These are phyloP conservation scores for Sapajus apella DNA, from an alignment of 2,113 vertebrate genomes.

Conservation along the genomic window DNA sequence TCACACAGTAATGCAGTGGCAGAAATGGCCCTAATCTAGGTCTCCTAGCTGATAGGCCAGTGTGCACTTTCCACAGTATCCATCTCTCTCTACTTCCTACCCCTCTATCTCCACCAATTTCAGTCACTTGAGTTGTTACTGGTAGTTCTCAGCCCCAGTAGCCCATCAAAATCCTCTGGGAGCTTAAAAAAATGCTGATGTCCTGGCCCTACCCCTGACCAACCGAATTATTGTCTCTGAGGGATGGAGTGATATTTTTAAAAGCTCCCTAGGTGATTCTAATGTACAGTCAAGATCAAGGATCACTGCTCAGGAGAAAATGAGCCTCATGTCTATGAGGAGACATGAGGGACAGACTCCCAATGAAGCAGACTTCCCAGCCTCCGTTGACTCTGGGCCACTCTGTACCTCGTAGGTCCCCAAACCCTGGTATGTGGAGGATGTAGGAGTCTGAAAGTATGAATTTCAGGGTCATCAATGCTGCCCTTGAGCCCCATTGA, in stretches of 20 bases:
- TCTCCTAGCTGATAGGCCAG: not conserved
- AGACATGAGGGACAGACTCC: not conserved
- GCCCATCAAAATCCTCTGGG: not conserved
- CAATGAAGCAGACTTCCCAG: not conserved
- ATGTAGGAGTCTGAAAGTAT: not conserved
- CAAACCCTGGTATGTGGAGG: not conserved
- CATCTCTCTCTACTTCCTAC: not conserved
- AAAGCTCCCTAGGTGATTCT: slow-evolving; percentile 51
- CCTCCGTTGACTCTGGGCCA: not conserved
- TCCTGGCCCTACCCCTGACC: not conserved
- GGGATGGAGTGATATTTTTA: not conserved
- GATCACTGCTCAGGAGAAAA: slow-evolving; percentile 33
- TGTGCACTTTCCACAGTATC: not conserved
- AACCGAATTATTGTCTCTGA: slow-evolving; percentile 30
- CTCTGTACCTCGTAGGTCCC: not conserved
- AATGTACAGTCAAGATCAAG: slow-evolving; percentile 42
- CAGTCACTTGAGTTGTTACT: slow-evolving; percentile 4
- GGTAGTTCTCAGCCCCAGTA: not conserved
- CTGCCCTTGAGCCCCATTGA: not conserved
- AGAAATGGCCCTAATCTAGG: slow-evolving; percentile 6
- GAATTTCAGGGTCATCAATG: not conserved
- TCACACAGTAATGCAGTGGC: not conserved
- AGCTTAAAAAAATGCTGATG: not conserved
- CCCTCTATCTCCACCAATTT: not conserved
- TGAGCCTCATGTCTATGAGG: not conserved